Percentiles rank a stretch among this genome's conserved stretches.
phyloP scores from a whole-genome alignment of 2,113 vertebrate species.

The Beaufortia kweichowensis region DNA sequence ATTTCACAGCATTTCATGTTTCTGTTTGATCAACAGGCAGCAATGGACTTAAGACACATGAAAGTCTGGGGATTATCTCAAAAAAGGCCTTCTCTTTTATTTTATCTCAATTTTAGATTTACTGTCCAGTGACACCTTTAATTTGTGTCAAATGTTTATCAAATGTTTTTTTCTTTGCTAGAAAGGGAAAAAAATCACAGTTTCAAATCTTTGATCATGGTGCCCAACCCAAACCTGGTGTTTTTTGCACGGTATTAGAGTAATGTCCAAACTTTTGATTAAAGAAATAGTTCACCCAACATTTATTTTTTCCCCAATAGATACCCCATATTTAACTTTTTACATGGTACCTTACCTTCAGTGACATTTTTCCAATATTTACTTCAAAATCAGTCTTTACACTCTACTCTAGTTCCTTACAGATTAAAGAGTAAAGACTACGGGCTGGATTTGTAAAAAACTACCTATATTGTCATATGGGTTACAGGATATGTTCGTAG shows the following conservation, averaged over 20 bases:
- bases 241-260: too few species aligned
- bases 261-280: neutral
- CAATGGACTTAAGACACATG: conserved; percentile 35
- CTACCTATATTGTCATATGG: too few species aligned
- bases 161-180: neutral
- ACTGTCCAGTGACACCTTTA: neutral
- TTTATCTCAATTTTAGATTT: conserved; percentile 13
- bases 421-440: too few species aligned
- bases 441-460: too few species aligned
- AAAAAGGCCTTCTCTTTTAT: conserved; percentile 24
- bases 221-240: neutral
- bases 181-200: neutral
- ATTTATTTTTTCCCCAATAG: too few species aligned
- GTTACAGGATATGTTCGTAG: too few species aligned
- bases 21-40: conserved; percentile 35
- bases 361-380: too few species aligned
- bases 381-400: too few species aligned
- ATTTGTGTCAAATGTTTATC: neutral
- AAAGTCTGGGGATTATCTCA: conserved; percentile 32
- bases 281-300: too few species aligned
- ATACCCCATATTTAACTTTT: too few species aligned
- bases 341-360: too few species aligned
- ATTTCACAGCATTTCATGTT: conserved; percentile 40
- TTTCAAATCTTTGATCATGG: conserved; percentile 2
- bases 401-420: too few species aligned